Percentiles rank a stretch among this genome's conserved stretches.
Evolutionary conservation across 2,797 vertebrate genomes (phyloP).

Genomic region (Chelon auratus): DNA sequence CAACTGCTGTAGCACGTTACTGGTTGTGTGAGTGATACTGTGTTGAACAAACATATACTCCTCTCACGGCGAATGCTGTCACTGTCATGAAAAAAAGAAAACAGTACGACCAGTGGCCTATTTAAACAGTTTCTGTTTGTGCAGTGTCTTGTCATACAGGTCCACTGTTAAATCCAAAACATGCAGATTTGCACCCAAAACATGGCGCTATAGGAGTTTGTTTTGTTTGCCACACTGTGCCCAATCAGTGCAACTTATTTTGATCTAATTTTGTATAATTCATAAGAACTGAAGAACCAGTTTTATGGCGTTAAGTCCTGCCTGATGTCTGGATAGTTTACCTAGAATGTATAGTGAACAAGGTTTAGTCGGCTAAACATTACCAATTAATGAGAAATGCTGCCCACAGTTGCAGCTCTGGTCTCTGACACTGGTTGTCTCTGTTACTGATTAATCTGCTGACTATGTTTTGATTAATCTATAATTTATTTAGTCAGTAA

Average conservation of each 20-base stretch:
- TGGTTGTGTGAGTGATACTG: slow-evolving; percentile 1
- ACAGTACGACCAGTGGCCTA: too few species aligned
- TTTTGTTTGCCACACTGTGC: not conserved
- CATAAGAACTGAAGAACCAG: too few species aligned
- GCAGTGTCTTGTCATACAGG: not conserved
- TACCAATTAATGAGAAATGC: not conserved
- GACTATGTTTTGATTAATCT: not conserved
- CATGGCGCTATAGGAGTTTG: not conserved
- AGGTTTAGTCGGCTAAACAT: not conserved
- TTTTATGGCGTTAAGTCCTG: not conserved
- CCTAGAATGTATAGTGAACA: not conserved
- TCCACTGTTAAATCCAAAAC: not conserved
- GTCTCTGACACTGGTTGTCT: not conserved
- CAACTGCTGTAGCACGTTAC: slow-evolving; percentile 5
- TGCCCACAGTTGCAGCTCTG: not conserved
- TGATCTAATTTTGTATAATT: too few species aligned
- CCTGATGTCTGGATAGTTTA: not conserved
- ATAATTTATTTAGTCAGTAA: not conserved
- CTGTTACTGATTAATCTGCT: too few species aligned
- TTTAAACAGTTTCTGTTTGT: not conserved
- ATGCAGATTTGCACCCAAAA: not conserved
- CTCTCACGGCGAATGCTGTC: not conserved
- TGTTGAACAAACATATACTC: not conserved
- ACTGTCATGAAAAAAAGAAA: not conserved
- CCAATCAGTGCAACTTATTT: too few species aligned